Evolutionary conservation across 2,888 invertebrate species (phyloP).

Genomic region (Gryllus longicercus): DNA sequence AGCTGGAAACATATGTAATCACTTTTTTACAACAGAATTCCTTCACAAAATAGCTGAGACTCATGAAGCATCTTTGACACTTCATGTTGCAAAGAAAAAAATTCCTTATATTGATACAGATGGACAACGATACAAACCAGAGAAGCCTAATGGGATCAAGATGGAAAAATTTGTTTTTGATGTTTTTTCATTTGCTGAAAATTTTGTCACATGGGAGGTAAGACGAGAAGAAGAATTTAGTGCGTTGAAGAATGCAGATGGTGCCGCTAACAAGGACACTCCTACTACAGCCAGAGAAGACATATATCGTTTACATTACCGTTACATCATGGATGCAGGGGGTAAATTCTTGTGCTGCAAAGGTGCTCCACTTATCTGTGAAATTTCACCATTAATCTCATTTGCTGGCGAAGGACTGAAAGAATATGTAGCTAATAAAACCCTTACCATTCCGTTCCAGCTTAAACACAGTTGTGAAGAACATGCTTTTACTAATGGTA

Average conservation of each 20-base stretch:
- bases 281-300: slow-evolving; percentile 81
- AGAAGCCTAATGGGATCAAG: slow-evolving; percentile 91
- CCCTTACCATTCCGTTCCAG: slow-evolving; percentile 25
- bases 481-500: slow-evolving; percentile 29
- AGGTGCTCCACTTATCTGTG: slow-evolving; percentile 57
- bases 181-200: slow-evolving; percentile 89
- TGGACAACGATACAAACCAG: slow-evolving; percentile 70
- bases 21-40: slow-evolving; percentile 89
- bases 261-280: slow-evolving; percentile 78
- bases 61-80: slow-evolving; percentile 71
- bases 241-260: slow-evolving; percentile 90
- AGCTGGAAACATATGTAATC: slow-evolving; percentile 98
- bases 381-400: slow-evolving; percentile 87
- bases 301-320: slow-evolving; percentile 70
- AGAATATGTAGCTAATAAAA: slow-evolving; percentile 26
- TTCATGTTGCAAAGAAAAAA: slow-evolving; percentile 97
- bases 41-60: slow-evolving; percentile 67
- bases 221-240: slow-evolving; percentile 92
- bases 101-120: slow-evolving; percentile 77
- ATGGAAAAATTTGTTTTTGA: slow-evolving; percentile 99
- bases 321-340: slow-evolving; percentile 77
- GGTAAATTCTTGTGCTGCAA: slow-evolving; percentile 67
- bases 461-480: slow-evolving; percentile 26
- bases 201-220: slow-evolving; percentile 90
- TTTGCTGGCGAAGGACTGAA: slow-evolving; percentile 86